Conservation (phyloP, 2,113 vertebrate species). For the Gallinago media region DNA sequence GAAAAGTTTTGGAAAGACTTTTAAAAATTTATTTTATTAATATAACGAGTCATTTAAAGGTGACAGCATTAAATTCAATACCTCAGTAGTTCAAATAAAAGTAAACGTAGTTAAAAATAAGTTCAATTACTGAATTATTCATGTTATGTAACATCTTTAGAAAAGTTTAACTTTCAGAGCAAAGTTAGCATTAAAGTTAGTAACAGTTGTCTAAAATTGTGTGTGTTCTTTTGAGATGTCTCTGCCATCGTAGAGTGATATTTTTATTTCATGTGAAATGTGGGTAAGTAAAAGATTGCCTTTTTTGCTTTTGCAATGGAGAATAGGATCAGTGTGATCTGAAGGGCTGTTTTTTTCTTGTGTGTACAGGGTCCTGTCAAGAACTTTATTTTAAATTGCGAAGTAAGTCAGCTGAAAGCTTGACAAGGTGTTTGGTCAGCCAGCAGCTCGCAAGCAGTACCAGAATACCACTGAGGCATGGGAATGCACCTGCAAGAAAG, state of each 20-base stretch:
- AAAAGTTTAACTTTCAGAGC: neutral
- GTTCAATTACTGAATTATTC: slow-evolving; percentile 24
- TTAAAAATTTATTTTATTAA: neutral
- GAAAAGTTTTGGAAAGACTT: neutral
- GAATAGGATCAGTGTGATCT: neutral
- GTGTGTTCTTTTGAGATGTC: neutral
- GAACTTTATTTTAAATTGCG: neutral
- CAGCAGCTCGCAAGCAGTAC: neutral
- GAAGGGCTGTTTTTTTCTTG: neutral
- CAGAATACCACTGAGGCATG: neutral
- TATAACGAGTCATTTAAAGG: neutral
- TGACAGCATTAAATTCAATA: neutral
- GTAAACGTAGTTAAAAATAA: slow-evolving; percentile 31
- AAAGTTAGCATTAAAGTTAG: neutral
- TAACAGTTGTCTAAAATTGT: neutral
- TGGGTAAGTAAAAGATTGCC: neutral
- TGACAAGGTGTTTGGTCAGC: neutral
- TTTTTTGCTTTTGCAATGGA: neutral
- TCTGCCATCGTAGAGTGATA: neutral
- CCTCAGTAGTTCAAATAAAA: slow-evolving; percentile 14
- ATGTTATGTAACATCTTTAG: slow-evolving; percentile 23
- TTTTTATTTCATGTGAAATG: neutral
- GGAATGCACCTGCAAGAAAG: neutral
- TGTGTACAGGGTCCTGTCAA: neutral
- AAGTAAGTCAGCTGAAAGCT: neutral